A percentile compares a stretch with the other conserved stretches of the same genome.
Evolutionary conservation across 2,888 invertebrate genomes (phyloP).

Genomic region (Odontocerum albicorne): DNA sequence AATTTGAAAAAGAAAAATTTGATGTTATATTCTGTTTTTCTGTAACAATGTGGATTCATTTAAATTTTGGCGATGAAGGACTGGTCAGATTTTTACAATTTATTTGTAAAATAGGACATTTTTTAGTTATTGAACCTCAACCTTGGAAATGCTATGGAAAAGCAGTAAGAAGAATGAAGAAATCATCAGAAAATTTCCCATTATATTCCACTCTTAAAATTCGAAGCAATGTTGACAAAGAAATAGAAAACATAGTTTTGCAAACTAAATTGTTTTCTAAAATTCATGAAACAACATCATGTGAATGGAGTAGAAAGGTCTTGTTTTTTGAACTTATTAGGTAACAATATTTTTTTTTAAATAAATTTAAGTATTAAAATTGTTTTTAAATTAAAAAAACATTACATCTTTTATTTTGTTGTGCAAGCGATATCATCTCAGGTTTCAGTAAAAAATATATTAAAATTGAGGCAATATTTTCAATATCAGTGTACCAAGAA

Average conservation of each 20-base stretch:
- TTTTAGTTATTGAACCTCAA: conserved; percentile 78
- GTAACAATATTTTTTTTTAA: no score
- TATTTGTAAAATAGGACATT: conserved; percentile 55
- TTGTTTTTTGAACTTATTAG: conserved; percentile 54
- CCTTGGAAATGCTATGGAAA: conserved; percentile 83
- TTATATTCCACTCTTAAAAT: conserved; percentile 61
- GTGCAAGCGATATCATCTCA: no score
- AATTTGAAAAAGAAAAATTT: conserved; percentile 53
- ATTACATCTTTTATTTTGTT: no score
- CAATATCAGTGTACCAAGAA: no score
- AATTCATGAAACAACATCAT: conserved; percentile 59
- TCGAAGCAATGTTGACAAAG: conserved; percentile 60
- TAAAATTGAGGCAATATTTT: no score
- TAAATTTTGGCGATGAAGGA: conserved; percentile 79
- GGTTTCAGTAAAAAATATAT: no score
- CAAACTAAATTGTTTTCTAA: conserved; percentile 51
- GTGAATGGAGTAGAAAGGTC: conserved; percentile 71
- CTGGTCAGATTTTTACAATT: conserved; percentile 63
- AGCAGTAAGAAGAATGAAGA: conserved; percentile 72
- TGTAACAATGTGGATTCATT: conserved; percentile 88
- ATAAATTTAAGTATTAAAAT: no score
- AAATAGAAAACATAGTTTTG: conserved; percentile 61
- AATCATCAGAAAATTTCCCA: conserved; percentile 63
- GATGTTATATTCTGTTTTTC: conserved; percentile 79
- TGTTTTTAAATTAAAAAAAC: no score